Conservation (phyloP, 2,888 invertebrate species). For the Chamaedrilus cognettii region DNA sequence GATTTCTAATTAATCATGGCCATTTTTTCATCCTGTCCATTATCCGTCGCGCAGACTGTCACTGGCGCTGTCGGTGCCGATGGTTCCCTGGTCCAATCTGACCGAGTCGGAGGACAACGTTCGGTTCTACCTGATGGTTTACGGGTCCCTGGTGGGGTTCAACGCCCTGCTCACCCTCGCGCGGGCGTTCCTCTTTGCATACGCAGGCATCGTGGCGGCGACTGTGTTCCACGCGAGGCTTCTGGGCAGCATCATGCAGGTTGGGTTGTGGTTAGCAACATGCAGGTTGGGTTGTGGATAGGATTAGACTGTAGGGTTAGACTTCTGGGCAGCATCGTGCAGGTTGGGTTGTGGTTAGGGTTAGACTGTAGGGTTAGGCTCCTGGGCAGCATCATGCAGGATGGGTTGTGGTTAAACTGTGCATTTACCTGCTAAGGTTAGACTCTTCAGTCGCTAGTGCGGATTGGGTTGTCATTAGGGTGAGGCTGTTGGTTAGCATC, state of each 20-base stretch:
- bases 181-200: constrained; percentile 93
- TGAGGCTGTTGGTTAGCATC: too few species aligned
- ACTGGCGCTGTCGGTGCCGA: background rate
- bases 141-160: constrained; percentile 73
- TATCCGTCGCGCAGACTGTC: background rate
- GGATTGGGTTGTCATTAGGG: too few species aligned
- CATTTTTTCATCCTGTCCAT: background rate
- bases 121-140: constrained; percentile 65
- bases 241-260: constrained; percentile 63
- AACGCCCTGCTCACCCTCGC: constrained; percentile 85
- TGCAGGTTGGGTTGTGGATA: too few species aligned
- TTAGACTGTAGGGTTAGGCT: too few species aligned
- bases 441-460: too few species aligned
- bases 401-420: too few species aligned
- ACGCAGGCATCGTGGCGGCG: constrained; percentile 90
- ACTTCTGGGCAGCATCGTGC: too few species aligned
- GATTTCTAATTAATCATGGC: background rate
- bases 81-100: background rate
- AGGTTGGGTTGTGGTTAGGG: too few species aligned
- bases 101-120: constrained; percentile 36
- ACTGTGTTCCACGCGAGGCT: constrained; percentile 76
- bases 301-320: background rate
- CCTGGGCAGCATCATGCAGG: too few species aligned
- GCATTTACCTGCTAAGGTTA: too few species aligned
- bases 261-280: constrained; percentile 35